Conservation (phyloP, 2,113 vertebrate genomes). For the Emydocephalus ijimae region DNA sequence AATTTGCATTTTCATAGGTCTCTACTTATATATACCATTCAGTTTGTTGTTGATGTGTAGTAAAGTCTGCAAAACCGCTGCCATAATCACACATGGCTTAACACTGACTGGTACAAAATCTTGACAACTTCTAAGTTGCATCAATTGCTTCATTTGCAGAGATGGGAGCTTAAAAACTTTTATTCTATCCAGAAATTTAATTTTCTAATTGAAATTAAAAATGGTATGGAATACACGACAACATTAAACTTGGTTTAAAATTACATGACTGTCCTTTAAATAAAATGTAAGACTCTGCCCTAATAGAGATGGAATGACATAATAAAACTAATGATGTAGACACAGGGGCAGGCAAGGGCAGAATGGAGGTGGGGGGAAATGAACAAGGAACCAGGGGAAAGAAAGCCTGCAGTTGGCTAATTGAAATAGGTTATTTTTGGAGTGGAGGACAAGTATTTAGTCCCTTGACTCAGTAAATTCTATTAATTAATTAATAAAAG, state of each 20-base stretch:
- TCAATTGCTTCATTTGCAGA: background rate
- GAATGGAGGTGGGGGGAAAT: background rate
- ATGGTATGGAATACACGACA: background rate
- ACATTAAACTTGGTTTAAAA: background rate
- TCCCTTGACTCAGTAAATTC: background rate
- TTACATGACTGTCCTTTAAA: background rate
- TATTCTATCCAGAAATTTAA: background rate
- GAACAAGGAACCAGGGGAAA: background rate
- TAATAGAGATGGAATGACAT: background rate
- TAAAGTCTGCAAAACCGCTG: background rate
- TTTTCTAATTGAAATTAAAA: background rate
- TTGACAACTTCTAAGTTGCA: background rate
- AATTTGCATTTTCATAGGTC: background rate
- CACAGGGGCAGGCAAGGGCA: background rate
- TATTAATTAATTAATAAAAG: background rate
- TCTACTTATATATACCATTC: background rate
- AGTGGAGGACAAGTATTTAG: background rate
- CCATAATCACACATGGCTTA: background rate
- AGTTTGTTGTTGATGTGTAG: background rate
- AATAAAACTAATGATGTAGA: background rate
- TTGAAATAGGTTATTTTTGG: constrained; percentile 13
- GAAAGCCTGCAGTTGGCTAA: background rate
- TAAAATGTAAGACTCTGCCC: background rate
- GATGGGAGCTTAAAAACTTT: background rate
- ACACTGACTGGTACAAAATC: background rate